These are phyloP conservation scores for Microhierax caerulescens DNA, from an alignment of 2,797 vertebrate species.

Conservation along the genomic window DNA sequence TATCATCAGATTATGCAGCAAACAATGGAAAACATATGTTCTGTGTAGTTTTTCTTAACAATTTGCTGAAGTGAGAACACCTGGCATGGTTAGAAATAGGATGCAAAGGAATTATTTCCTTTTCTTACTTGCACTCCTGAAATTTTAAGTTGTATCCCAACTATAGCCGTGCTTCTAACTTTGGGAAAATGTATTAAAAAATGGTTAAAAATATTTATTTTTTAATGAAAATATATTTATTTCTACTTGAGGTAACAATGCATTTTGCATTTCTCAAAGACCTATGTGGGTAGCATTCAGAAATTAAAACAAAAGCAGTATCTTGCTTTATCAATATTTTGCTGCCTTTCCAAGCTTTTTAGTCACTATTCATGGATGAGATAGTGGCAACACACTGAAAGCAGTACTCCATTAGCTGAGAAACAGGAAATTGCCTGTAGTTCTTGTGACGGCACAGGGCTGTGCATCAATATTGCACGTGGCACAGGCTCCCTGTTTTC, in stretches of 20 bases:
- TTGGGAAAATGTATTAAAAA: neutral
- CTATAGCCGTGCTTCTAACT: neutral
- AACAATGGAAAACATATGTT: constrained; percentile 68
- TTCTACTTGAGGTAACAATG: neutral
- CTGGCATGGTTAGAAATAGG: constrained; percentile 37
- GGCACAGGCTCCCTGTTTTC: neutral
- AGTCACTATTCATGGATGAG: neutral
- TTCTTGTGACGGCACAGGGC: neutral
- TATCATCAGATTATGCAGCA: constrained; percentile 1
- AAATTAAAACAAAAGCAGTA: neutral
- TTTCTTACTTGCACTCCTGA: constrained; percentile 17
- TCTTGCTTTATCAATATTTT: neutral
- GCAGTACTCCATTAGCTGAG: neutral
- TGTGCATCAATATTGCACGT: neutral
- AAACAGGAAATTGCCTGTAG: neutral
- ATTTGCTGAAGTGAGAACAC: constrained; percentile 65
- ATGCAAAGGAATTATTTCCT: constrained; percentile 8
- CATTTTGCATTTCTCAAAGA: neutral
- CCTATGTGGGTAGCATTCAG: neutral
- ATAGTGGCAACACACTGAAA: neutral
- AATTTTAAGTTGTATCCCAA: constrained; percentile 36
- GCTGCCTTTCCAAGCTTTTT: neutral
- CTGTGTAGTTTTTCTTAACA: constrained; percentile 39
- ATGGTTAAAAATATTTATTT: neutral
- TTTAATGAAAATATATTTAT: neutral